Conservation (phyloP, 2,113 vertebrate species). For the Xiphophorus hellerii region DNA sequence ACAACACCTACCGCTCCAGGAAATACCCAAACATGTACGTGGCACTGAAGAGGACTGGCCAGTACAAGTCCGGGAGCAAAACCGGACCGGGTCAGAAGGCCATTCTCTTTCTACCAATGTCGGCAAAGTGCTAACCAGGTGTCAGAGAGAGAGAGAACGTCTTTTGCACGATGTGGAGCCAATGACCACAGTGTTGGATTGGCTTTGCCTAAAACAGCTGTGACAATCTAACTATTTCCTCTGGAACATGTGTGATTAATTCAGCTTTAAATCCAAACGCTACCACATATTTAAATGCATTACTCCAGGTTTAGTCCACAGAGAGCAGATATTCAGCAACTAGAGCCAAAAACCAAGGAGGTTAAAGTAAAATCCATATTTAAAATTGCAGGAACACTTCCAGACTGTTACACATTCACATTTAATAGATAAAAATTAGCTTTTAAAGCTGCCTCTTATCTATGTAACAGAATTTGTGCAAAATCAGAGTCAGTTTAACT, state of each 20-base stretch:
- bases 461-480: not conserved
- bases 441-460: not conserved
- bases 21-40: slow-evolving; percentile 96
- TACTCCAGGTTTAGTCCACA: not conserved
- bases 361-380: not conserved
- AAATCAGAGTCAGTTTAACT: not conserved
- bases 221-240: slow-evolving; percentile 48
- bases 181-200: slow-evolving; percentile 39
- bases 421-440: not conserved
- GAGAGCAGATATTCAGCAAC: not conserved
- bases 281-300: not conserved
- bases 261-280: slow-evolving; percentile 16
- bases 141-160: not conserved
- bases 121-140: slow-evolving; percentile 86
- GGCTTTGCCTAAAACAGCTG: slow-evolving; percentile 55
- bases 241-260: slow-evolving; percentile 23
- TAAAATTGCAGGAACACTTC: not conserved
- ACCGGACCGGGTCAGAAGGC: slow-evolving; percentile 97
- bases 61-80: slow-evolving; percentile 92
- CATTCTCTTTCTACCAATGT: slow-evolving; percentile 98
- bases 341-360: not conserved
- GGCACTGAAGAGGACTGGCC: slow-evolving; percentile 94
- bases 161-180: slow-evolving; percentile 49
- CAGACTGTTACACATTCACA: not conserved
- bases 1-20: slow-evolving; percentile 96